These are phyloP conservation scores for Podiceps cristatus DNA, from an alignment of 2,113 vertebrate genomes.

Conservation along the genomic window DNA sequence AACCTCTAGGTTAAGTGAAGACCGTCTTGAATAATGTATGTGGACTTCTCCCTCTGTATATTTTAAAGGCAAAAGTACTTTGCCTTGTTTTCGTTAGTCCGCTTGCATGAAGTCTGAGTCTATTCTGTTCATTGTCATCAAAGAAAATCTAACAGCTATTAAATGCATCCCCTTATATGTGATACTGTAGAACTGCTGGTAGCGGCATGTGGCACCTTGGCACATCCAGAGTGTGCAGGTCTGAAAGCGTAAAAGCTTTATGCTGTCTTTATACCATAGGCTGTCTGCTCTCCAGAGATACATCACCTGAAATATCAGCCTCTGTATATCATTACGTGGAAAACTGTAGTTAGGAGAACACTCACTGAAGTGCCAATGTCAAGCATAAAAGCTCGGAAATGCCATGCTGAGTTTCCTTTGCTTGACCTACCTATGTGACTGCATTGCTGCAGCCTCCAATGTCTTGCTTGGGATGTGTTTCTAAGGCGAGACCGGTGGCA, in stretches of 20 bases:
- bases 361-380: neutral
- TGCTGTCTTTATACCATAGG: neutral
- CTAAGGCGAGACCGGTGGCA: neutral
- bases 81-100: neutral
- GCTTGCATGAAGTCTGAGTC: neutral
- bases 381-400: neutral
- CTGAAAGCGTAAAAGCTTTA: neutral
- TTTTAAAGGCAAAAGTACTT: neutral
- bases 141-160: neutral
- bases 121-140: neutral
- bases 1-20: neutral
- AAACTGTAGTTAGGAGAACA: neutral
- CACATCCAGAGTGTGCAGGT: neutral
- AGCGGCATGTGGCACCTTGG: neutral
- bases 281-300: neutral
- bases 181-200: neutral
- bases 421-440: neutral
- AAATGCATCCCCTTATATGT: fast-evolving
- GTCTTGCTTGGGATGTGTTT: neutral
- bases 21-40: neutral
- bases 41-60: neutral
- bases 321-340: neutral
- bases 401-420: neutral
- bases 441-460: neutral
- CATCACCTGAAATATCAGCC: neutral